Evolutionary conservation across 2,797 vertebrate genomes (phyloP), one percentile per base, ranked within the genome.

Genomic region (Lagodon rhomboides): DNA sequence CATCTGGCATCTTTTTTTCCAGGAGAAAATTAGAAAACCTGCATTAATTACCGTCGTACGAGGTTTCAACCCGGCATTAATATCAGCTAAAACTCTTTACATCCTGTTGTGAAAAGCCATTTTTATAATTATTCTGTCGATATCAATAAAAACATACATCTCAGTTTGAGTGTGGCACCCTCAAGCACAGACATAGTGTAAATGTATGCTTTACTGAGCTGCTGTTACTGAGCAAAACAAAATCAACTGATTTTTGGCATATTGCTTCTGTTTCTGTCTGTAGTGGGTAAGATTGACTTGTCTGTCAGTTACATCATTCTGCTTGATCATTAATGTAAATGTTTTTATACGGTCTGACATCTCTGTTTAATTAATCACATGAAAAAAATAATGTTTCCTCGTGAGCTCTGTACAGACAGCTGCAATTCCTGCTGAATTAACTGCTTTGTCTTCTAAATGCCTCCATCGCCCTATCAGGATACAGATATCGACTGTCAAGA

Each of bases 71-170:
- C 60, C 3, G 11, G 55, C 20, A 47, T 41, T 66, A n/a, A 65
- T 66, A 75, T 60, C 17, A 47, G 46, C 22, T 67, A 41, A 72
- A 80, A 63, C 17, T 67, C 50, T 46, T 30, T n/a, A 43, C 2
- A 30, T 23, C 25, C 43, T 61, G 20, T 62, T 63, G 34, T 64
- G 25, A 84, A 79, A 80, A 63, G 17, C 11, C 7, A 38, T 59
- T 79, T 71, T 76, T 58, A 30, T 49, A 62, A 66, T 25, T 27
- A 72, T 68, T 60, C 2, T 18, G 51, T 59, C 55, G 76, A 44
- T 62, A 82, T 59, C 55, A 79, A 44, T 62, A 79, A 61, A 68
- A 10, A 64, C 18, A 73, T 30, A 23, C 67, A 51, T 78, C 47
- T 70, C 47, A 46, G 15, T 22, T 60, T 61, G 56, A 75, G 61